Evolutionary conservation across 2,113 vertebrate genomes (phyloP), one percentile per base, ranked within the genome.

Genomic region (Clinocottus analis): DNA sequence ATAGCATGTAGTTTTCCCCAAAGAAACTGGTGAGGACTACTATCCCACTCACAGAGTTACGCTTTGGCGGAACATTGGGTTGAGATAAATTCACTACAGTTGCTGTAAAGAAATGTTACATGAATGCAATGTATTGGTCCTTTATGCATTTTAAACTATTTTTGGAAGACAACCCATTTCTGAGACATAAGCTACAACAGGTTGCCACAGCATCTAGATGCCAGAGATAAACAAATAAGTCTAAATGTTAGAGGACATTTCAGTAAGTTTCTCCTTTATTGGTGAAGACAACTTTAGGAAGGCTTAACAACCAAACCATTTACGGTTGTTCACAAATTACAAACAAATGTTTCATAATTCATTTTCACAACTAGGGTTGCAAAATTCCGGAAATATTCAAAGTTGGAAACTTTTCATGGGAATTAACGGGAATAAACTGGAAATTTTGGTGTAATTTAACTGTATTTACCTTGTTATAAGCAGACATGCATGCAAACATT

Each of bases 41-140:
- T 11, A 49, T 33, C 29, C 21, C 25, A 45, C 68, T 68, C 19
- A 23, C 33, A 73, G 58, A 83, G 55, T 55, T 77, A 66, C 72
- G 63, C 23, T 59, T 69, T 41, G 33, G 43, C 0, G 3, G 17
- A 31, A 41, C n/a, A 5, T 64, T 63, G 27, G 21, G 51, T 0
- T 2, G 37, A 70, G 6, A 29, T 14, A n/a, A 62, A 56, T 66
- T 41, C 58, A 73, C 19, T 31, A 12, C 47, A 56, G 9, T 3
- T 47, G 8, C 17, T 53, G 13, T 25, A 14, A 55, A 45, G 2
- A 60, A 17, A 17, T 27, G 13, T 41, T 29, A 55, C 37, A 31
- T 17, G 5, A 31, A 43, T 58, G 5, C 8, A 39, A 47, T 10
- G 13, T 6, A 14, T n/a, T 4, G 25, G 35, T 12, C 19, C 2